Conservation (phyloP, 2,888 invertebrate species). For the Branchellion lobata region DNA sequence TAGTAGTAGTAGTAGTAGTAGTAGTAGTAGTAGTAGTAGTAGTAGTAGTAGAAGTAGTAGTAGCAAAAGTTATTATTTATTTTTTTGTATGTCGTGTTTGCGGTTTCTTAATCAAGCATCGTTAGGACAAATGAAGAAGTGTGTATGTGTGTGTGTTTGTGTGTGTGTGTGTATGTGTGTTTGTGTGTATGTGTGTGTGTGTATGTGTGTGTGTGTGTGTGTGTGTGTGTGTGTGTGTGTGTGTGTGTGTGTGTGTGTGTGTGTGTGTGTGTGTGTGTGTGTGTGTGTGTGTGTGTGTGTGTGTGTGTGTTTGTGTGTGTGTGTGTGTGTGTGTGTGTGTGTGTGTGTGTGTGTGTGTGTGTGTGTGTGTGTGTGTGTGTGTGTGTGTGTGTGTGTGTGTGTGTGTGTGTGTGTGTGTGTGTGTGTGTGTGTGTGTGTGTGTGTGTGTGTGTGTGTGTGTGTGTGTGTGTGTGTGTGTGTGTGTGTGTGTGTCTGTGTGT, state of each 20-base stretch:
- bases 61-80: no score
- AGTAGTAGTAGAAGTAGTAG: constrained; percentile 26
- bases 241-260: no score
- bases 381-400: constrained; percentile 20
- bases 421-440: no score
- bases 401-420: constrained; percentile 1
- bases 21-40: constrained; percentile 29
- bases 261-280: no score
- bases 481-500: no score
- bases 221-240: constrained; percentile 20
- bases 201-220: constrained; percentile 17
- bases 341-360: constrained; percentile 17
- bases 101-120: no score
- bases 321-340: background rate
- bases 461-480: no score
- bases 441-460: no score
- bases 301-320: background rate
- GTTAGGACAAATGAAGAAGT: no score
- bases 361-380: constrained; percentile 22
- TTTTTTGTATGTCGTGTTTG: no score
- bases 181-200: constrained; percentile 2
- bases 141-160: constrained; percentile 6
- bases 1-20: constrained; percentile 29
- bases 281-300: background rate
- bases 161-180: background rate